These are phyloP conservation scores for Goniozus legneri DNA, from an alignment of 1,140 invertebrate genomes.

Conservation along the genomic window DNA sequence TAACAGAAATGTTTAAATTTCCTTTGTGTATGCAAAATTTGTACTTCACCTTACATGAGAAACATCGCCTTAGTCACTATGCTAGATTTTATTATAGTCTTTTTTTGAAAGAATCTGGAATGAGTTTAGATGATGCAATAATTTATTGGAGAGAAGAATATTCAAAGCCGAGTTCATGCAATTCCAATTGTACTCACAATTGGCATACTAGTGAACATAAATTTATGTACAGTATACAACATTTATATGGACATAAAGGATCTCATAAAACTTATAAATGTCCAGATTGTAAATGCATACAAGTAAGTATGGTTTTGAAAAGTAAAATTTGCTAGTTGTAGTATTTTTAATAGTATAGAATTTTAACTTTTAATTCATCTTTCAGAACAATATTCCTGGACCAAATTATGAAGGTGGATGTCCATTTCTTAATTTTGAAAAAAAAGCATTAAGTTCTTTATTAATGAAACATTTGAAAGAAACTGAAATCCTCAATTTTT, in stretches of 20 bases:
- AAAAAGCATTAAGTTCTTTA: conserved; percentile 45
- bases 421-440: conserved; percentile 60
- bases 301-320: conserved; percentile 39
- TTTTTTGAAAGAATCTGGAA: conserved; percentile 69
- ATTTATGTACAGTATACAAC: conserved; percentile 68
- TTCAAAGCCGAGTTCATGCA: conserved; percentile 52
- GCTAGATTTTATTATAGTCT: conserved; percentile 69
- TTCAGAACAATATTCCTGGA: conserved; percentile 39
- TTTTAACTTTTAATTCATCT: conserved; percentile 18
- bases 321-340: conserved; percentile 1
- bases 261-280: conserved; percentile 59
- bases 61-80: conserved; percentile 71
- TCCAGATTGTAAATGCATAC: conserved; percentile 57
- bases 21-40: conserved; percentile 75
- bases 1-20: conserved; percentile 59
- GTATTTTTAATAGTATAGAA: conserved; percentile 9
- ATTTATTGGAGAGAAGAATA: conserved; percentile 68
- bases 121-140: conserved; percentile 63
- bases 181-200: conserved; percentile 58
- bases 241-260: conserved; percentile 73
- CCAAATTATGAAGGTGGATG: conserved; percentile 60
- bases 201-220: conserved; percentile 64
- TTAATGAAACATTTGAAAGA: conserved; percentile 41
- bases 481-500: conserved; percentile 21
- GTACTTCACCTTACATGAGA: conserved; percentile 59